Conservation (phyloP, 2,888 invertebrate genomes). For the Hydrotaea diabolus region DNA sequence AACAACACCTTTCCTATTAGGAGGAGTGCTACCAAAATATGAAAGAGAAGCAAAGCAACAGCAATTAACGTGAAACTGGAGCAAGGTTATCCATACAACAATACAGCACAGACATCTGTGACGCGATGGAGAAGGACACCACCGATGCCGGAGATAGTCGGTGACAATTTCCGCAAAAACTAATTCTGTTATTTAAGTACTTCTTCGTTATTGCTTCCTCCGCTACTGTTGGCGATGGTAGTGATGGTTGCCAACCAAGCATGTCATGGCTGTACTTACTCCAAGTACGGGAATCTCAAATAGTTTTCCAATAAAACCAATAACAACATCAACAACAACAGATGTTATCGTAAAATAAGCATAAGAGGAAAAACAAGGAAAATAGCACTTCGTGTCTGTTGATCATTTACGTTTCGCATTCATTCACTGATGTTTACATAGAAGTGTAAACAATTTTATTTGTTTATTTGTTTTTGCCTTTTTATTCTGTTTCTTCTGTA, state of each 20-base stretch:
- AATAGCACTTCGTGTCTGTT: constrained; percentile 34
- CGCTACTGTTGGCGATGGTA: not conserved
- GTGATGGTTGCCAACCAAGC: too few species aligned
- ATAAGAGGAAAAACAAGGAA: not conserved
- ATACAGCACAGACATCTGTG: not conserved
- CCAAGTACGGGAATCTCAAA: not conserved
- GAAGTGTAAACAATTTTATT: constrained; percentile 35
- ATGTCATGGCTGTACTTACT: too few species aligned
- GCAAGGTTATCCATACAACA: not conserved
- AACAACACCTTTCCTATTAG: too few species aligned
- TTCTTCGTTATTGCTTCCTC: not conserved
- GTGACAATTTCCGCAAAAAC: constrained; percentile 25
- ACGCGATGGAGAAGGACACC: not conserved
- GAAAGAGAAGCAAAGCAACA: not conserved
- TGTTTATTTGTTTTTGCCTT: not conserved
- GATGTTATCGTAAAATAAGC: not conserved
- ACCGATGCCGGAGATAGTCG: not conserved
- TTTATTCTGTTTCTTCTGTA: not conserved
- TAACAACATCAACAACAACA: not conserved
- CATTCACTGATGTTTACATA: constrained; percentile 19
- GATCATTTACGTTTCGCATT: constrained; percentile 42
- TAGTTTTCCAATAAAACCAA: not conserved
- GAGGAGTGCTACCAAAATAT: too few species aligned
- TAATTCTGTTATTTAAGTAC: constrained; percentile 16
- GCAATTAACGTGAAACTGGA: constrained; percentile 6